Evolutionary conservation across 2,113 vertebrate species (phyloP).

Genomic region (Oxyura jamaicensis): DNA sequence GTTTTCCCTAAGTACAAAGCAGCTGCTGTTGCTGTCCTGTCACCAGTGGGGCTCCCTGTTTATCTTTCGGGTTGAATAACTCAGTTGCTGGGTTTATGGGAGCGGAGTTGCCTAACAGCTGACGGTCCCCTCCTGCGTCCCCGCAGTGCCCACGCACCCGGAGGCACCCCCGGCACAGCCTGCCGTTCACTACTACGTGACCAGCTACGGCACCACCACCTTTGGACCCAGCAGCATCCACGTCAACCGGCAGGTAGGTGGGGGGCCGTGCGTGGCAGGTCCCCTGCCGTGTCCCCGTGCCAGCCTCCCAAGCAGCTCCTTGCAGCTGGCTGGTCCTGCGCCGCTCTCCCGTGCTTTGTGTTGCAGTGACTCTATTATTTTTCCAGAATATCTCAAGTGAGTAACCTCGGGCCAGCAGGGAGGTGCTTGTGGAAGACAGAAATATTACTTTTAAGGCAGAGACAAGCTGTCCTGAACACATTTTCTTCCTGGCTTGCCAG

Average conservation of each 20-base stretch:
- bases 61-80: background rate
- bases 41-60: too few species aligned
- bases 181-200: background rate
- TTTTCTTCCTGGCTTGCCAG: background rate
- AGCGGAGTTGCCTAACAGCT: background rate
- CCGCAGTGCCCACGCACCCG: background rate
- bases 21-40: background rate
- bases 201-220: slow-evolving; percentile 10
- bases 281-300: too few species aligned
- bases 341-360: rapidly evolving
- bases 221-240: slow-evolving; percentile 43
- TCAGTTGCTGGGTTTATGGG: background rate
- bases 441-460: background rate
- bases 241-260: slow-evolving; percentile 34
- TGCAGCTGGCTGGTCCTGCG: too few species aligned
- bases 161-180: background rate
- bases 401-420: background rate
- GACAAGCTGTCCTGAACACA: background rate
- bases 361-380: background rate
- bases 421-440: rapidly evolving
- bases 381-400: slow-evolving; percentile 43
- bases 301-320: background rate
- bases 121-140: background rate
- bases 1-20: background rate
- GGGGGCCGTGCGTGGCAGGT: background rate